phyloP scores from a whole-genome alignment of 2,113 vertebrate genomes.

The Mesocricetus auratus region DNA sequence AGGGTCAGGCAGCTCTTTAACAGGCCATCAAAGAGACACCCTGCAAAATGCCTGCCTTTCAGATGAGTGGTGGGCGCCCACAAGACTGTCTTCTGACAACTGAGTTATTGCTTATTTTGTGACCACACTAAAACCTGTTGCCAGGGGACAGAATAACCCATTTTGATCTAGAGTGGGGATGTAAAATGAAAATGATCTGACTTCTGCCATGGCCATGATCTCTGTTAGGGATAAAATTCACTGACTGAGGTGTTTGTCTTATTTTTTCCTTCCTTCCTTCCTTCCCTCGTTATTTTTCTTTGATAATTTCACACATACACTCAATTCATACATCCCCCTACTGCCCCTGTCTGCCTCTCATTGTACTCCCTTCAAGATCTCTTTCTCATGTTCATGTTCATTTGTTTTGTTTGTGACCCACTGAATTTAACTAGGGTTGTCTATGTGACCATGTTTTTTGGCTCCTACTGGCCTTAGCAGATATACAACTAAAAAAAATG shows the following conservation, averaged over 20 bases:
- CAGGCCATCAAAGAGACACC: constrained; percentile 71
- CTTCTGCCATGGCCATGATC: background rate
- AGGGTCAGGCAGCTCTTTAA: constrained; percentile 81
- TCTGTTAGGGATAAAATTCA: background rate
- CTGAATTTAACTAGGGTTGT: background rate
- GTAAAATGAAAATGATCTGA: background rate
- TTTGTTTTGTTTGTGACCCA: background rate
- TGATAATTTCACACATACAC: background rate
- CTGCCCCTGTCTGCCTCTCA: background rate
- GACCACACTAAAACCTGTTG: background rate
- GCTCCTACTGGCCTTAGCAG: background rate
- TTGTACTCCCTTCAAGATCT: background rate
- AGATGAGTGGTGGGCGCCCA: rapidly evolving
- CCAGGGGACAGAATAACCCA: too few relatives aligned
- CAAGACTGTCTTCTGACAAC: background rate
- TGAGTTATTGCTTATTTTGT: background rate
- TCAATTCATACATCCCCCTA: background rate
- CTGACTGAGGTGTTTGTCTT: background rate
- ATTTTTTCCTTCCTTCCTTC: background rate
- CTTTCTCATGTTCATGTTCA: background rate
- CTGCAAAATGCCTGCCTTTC: constrained; percentile 18
- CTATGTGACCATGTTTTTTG: background rate
- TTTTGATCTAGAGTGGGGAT: background rate
- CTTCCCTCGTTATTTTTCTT: background rate
- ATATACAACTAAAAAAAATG: background rate